Conservation (phyloP, 1,140 invertebrate genomes). For the Magallana ariakensis region DNA sequence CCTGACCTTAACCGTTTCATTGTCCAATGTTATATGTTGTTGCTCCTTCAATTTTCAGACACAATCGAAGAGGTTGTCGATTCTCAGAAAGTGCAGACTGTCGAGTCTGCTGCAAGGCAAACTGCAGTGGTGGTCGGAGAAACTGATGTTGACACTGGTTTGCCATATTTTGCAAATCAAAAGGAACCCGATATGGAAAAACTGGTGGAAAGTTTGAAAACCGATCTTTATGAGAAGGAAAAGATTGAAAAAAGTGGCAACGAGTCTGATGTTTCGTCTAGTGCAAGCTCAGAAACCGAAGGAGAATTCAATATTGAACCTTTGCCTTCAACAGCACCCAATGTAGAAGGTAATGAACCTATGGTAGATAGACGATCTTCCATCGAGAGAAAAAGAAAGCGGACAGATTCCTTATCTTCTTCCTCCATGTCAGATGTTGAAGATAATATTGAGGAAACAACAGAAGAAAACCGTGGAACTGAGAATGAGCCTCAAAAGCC, state of each 20-base stretch:
- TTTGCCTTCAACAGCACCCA: slow-evolving; percentile 30
- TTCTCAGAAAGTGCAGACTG: slow-evolving; percentile 11
- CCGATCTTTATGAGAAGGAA: slow-evolving; percentile 42
- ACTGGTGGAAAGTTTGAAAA: slow-evolving; percentile 48
- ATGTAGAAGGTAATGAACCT: not conserved
- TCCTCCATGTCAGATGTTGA: slow-evolving; percentile 44
- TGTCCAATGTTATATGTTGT: slow-evolving; percentile 29
- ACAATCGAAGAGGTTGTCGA: not conserved
- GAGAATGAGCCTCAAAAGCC: not conserved
- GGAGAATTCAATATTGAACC: slow-evolving; percentile 40
- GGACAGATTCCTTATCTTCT: slow-evolving; percentile 40
- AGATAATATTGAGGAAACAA: not conserved
- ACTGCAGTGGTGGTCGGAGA: slow-evolving; percentile 36
- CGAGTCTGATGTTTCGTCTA: slow-evolving; percentile 48
- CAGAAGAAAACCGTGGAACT: not conserved
- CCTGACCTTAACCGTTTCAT: slow-evolving; percentile 8
- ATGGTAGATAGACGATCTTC: not conserved
- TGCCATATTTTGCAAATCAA: not conserved
- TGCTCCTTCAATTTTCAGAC: slow-evolving; percentile 42
- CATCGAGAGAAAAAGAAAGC: slow-evolving; percentile 14
- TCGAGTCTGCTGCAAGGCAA: slow-evolving; percentile 4
- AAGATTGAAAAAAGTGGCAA: not conserved
- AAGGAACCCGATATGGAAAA: slow-evolving; percentile 54
- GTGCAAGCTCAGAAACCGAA: slow-evolving; percentile 49
- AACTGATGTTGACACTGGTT: slow-evolving; percentile 47